Conservation (phyloP, 2,797 vertebrate genomes). For the Adelosebastes latens region DNA sequence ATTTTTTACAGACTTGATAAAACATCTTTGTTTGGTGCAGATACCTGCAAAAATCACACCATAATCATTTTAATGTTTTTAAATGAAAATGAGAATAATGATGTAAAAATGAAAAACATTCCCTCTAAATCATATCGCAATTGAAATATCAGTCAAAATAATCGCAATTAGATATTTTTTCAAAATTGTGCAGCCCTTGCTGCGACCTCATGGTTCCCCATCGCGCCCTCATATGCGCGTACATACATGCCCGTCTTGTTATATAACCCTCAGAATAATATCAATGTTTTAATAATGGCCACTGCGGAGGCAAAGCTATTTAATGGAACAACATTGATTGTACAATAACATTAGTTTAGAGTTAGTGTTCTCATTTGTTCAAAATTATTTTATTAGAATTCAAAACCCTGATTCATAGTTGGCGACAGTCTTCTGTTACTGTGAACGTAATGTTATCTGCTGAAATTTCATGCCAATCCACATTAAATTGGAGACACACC, state of each 20-base stretch:
- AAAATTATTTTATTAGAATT: background rate
- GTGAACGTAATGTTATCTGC: background rate
- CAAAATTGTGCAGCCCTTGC: no score
- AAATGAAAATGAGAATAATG: background rate
- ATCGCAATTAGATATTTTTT: no score
- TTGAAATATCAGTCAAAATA: background rate
- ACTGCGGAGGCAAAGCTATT: background rate
- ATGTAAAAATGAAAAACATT: background rate
- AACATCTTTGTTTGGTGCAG: background rate
- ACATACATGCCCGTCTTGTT: no score
- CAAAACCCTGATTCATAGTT: background rate
- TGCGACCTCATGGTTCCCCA: no score
- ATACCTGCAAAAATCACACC: background rate
- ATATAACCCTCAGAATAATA: no score
- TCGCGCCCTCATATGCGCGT: no score
- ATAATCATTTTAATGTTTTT: background rate
- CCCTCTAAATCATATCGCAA: background rate
- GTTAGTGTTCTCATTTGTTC: background rate
- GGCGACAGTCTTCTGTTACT: background rate
- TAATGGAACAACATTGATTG: background rate
- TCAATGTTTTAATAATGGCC: no score
- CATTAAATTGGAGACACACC: background rate
- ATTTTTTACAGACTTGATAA: background rate
- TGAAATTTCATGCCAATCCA: background rate
- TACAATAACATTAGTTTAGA: background rate